Evolutionary conservation across 2,113 vertebrate species (phyloP).

Genomic region (Antechinus stuartii): DNA sequence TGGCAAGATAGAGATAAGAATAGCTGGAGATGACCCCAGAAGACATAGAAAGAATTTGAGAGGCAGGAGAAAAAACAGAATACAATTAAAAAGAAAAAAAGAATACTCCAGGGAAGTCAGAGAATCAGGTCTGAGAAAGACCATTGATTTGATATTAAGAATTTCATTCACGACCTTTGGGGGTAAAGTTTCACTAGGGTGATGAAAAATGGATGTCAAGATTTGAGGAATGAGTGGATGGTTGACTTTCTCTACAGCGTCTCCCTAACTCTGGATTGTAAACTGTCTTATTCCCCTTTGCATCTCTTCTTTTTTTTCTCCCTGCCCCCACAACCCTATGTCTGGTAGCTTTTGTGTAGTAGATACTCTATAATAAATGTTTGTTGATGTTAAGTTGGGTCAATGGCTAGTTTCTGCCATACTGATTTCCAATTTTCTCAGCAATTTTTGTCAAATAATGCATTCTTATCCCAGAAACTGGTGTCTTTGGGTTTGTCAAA

Average conservation of each 20-base stretch:
- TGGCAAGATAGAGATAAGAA: too few relatives aligned
- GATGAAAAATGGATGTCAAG: not conserved
- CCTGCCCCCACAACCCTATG: not conserved
- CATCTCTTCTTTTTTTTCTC: not conserved
- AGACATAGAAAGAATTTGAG: not conserved
- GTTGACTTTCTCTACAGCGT: not conserved
- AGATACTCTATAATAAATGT: not conserved
- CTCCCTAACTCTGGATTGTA: not conserved
- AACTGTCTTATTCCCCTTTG: not conserved
- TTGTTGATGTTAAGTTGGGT: not conserved
- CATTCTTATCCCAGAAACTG: too few relatives aligned
- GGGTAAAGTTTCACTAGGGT: not conserved
- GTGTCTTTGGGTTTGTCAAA: too few relatives aligned
- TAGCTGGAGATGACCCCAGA: not conserved
- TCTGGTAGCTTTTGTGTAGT: not conserved
- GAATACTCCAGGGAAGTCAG: not conserved
- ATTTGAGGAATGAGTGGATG: not conserved
- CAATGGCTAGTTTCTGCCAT: too few relatives aligned
- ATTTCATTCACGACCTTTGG: not conserved
- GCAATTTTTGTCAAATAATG: too few relatives aligned
- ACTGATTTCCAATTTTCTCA: too few relatives aligned
- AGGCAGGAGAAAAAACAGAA: not conserved
- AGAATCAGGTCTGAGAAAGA: not conserved
- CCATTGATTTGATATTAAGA: not conserved
- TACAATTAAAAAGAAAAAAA: not conserved